Base-by-base conservation (phyloP, 2,888 invertebrate species). In the Drosophila birchii region DNA sequence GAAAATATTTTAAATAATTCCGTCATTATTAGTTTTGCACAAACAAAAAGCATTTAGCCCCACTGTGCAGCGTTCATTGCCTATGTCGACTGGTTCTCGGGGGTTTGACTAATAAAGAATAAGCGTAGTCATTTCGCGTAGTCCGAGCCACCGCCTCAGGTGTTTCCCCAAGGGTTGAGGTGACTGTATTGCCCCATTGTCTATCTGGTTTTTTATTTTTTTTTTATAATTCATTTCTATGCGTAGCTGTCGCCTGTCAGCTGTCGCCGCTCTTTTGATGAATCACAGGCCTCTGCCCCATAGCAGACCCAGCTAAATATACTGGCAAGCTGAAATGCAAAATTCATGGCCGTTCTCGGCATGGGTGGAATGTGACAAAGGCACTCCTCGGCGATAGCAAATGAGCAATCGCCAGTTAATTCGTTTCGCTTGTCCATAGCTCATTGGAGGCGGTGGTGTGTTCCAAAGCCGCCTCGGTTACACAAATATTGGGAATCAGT, bases 251-350 rank as follows among this genome's bases (percentile, higher is more conserved):
- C 79, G 74, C 74, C 64, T 73, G 81, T 58, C 80, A 84, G 80
- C 87, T 86, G 87, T 86, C 87, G 85, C 74, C 76, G 77, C 82
- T 81, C 80, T 78, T 88, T 83, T 83, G 86, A 88, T 86, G 88
- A 86, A 86, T 86, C 86, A 86, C 86, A 78, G 84, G 76, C 85
- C 86, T 34, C 49, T 78, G 76, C 68, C 75, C 83, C 77, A 74
- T 56, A 41, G 47, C 55, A 23, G 67, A 75, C 76, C 66, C 57
- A 70, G 81, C 86, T 84, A 81, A 84, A 84, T 81, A 86, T 84
- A 84, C 78, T 61, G 70, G 64, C 68, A 60, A 72, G 75, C 62
- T 75, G 62, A 73, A 64, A 73, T 73, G 73, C 73, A 73, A 73
- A 73, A 73, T 73, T 60, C 61, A 76, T 67, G 62, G 59, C 59